Percentiles rank a stretch among this genome's conserved stretches.
phyloP scores from a whole-genome alignment of 2,113 vertebrate species.

The Corythaeola cristata region DNA sequence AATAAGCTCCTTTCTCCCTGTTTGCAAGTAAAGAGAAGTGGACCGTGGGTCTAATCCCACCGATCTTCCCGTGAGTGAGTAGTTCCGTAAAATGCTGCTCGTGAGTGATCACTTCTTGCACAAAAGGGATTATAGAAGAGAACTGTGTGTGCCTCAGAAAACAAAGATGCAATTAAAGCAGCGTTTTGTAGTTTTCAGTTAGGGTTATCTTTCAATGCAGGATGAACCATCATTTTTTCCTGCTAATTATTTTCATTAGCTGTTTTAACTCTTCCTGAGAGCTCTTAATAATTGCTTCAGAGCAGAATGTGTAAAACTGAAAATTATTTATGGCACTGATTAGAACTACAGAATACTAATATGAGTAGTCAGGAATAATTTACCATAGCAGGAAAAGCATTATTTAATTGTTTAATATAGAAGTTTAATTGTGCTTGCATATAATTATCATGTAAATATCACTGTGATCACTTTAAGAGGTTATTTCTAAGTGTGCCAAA shows the following conservation, averaged over 20 bases:
- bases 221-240: background rate
- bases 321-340: conserved; percentile 50
- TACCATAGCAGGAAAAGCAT: conserved; percentile 38
- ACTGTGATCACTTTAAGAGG: conserved; percentile 40
- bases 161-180: conserved; percentile 41
- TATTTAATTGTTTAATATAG: conserved; percentile 45
- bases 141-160: background rate
- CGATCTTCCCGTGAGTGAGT: accelerated
- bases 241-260: conserved; percentile 54
- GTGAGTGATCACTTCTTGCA: background rate
- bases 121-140: background rate
- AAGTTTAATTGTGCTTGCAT: conserved; percentile 31
- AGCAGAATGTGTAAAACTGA: conserved; percentile 23
- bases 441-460: conserved; percentile 46
- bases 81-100: accelerated
- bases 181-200: background rate
- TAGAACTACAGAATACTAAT: conserved; percentile 19
- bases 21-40: accelerated
- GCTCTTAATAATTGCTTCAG: conserved; percentile 25
- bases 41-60: background rate
- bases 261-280: conserved; percentile 35
- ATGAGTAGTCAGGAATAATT: conserved; percentile 2
- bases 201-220: background rate
- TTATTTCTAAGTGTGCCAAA: conserved; percentile 38
- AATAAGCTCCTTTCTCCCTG: background rate